These are phyloP conservation scores for Artibeus lituratus DNA, from an alignment of 2,797 vertebrate genomes.

Conservation along the genomic window DNA sequence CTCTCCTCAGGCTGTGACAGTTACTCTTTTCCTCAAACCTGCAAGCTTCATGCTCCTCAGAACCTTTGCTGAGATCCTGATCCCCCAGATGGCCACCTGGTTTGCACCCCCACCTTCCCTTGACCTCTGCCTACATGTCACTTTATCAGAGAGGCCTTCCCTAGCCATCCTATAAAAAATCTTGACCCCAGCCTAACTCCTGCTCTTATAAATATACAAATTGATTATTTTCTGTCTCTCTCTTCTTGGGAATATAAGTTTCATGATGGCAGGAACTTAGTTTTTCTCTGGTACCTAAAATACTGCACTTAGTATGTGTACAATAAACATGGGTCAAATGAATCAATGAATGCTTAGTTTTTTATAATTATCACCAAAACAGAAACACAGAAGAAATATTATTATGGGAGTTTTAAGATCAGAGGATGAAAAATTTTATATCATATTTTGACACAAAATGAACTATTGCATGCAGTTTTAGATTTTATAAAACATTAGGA, in stretches of 20 bases:
- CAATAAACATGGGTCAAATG: not conserved
- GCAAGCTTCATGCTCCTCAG: not conserved
- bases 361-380: not conserved
- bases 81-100: not conserved
- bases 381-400: conserved; percentile 10
- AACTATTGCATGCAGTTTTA: not conserved
- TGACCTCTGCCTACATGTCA: not conserved
- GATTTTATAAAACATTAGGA: conserved; percentile 37
- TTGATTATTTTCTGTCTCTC: conserved; percentile 2
- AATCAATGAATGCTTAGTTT: not conserved
- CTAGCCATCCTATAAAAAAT: not conserved
- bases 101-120: not conserved
- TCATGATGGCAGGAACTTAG: not conserved
- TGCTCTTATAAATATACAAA: not conserved
- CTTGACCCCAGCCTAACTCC: not conserved
- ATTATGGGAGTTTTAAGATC: not conserved
- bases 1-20: not conserved
- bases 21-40: not conserved
- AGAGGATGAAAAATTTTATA: not conserved
- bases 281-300: conserved; percentile 34
- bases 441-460: not conserved
- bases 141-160: not conserved
- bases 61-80: not conserved
- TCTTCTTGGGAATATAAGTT: not conserved
- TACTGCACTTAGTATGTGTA: not conserved